Percentiles rank a stretch among this genome's conserved stretches.
Evolutionary conservation across 2,888 invertebrate genomes (phyloP).

Genomic region (Drosophila niveifrons): DNA sequence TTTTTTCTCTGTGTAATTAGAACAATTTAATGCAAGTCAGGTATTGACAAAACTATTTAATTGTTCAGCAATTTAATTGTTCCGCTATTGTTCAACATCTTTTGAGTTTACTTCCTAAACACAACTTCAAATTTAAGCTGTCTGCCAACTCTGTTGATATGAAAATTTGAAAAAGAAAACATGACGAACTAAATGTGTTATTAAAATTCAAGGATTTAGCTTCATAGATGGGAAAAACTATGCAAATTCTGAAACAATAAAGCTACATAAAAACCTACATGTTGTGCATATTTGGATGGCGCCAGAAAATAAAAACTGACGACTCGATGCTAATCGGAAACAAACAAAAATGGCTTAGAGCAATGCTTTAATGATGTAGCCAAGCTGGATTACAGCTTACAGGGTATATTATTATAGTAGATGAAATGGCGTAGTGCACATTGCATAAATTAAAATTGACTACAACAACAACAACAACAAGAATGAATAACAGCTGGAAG

Average conservation of each 20-base stretch:
- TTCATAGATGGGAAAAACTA: neutral
- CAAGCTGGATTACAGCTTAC: neutral
- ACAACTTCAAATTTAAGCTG: neutral
- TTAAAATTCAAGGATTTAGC: slow-evolving; percentile 2
- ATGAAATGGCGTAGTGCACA: slow-evolving; percentile 57
- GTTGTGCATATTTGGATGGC: slow-evolving; percentile 2
- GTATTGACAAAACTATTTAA: neutral
- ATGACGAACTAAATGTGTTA: neutral
- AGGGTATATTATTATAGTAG: slow-evolving; percentile 32
- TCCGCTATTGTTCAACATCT: neutral
- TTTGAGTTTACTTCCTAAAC: neutral
- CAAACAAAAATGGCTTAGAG: neutral
- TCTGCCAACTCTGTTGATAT: neutral
- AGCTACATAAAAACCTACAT: slow-evolving; percentile 15
- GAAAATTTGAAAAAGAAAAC: neutral
- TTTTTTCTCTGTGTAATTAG: no score
- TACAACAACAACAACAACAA: neutral
- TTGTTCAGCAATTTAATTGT: neutral
- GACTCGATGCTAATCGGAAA: slow-evolving; percentile 4
- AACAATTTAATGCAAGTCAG: neutral
- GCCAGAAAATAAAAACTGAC: neutral
- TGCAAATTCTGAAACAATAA: slow-evolving; percentile 1
- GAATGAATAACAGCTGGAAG: slow-evolving; percentile 43
- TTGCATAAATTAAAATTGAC: slow-evolving; percentile 64
- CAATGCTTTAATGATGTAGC: neutral